A percentile compares a stretch with the other conserved stretches of the same genome.
Conservation (phyloP, 2,888 invertebrate genomes). For the Acronicta aceris region DNA sequence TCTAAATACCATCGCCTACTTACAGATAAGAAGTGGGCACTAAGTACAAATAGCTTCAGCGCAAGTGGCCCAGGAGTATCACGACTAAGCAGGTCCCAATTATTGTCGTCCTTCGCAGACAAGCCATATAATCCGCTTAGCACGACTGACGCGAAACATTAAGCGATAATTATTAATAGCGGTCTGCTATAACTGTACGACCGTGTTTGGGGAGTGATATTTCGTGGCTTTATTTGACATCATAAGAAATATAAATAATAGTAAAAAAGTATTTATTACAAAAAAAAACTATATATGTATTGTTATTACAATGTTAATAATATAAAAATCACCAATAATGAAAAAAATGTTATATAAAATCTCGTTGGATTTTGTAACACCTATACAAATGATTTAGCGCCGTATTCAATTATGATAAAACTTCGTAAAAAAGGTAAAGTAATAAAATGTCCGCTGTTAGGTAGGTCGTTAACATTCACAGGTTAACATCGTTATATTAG, state of each 20-base stretch:
- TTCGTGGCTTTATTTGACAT: constrained; percentile 14
- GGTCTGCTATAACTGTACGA: constrained; percentile 48
- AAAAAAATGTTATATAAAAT: not conserved
- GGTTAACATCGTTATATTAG: constrained; percentile 42
- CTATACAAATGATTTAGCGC: constrained; percentile 23
- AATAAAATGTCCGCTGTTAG: constrained; percentile 39
- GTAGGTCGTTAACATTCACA: constrained; percentile 47
- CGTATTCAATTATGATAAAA: constrained; percentile 47
- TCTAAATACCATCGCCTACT: constrained; percentile 31
- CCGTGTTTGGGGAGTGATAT: constrained; percentile 44
- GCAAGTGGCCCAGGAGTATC: constrained; percentile 54
- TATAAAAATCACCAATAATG: too few relatives aligned
- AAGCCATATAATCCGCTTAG: constrained; percentile 67
- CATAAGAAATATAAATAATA: not conserved
- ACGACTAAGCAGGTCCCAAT: constrained; percentile 55
- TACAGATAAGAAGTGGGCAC: constrained; percentile 46
- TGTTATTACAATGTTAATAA: not conserved
- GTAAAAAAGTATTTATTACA: not conserved
- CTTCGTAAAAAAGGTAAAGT: constrained; percentile 21
- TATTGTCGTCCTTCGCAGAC: constrained; percentile 60
- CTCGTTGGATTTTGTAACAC: constrained; percentile 8
- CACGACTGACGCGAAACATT: constrained; percentile 58
- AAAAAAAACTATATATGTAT: not conserved
- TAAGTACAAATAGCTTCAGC: constrained; percentile 33
- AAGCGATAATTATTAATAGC: constrained; percentile 64